Percentiles rank a stretch among this genome's conserved stretches.
Conservation (phyloP, 2,797 vertebrate species). For the Lacerta viridis region DNA sequence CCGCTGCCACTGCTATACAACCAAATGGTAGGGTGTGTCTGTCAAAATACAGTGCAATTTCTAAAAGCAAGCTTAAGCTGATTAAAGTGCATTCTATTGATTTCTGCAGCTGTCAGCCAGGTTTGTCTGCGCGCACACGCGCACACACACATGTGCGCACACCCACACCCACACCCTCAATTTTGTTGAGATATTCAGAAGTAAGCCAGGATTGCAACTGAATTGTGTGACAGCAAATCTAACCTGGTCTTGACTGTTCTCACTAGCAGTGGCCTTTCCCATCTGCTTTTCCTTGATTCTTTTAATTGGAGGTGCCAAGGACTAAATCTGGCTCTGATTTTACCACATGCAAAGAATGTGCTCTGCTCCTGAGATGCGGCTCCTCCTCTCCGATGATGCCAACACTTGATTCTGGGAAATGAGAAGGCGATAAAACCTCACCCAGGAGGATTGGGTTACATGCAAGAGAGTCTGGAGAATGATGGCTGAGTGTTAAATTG, state of each 20-base stretch:
- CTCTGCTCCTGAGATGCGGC: background rate
- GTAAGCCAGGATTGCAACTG: background rate
- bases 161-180: too few relatives aligned
- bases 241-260: too few relatives aligned
- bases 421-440: too few relatives aligned
- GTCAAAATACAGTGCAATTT: background rate
- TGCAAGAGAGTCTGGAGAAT: too few relatives aligned
- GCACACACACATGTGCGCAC: background rate
- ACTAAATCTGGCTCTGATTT: background rate
- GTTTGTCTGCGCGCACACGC: background rate
- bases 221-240: background rate
- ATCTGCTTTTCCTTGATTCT: too few relatives aligned
- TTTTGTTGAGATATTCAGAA: background rate
- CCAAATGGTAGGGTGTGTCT: background rate
- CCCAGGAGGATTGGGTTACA: too few relatives aligned
- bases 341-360: too few relatives aligned
- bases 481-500: too few relatives aligned
- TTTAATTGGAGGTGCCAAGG: too few relatives aligned
- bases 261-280: too few relatives aligned
- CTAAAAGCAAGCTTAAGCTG: slow-evolving; percentile 2
- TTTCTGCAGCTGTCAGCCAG: slow-evolving; percentile 1
- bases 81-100: slow-evolving; percentile 25
- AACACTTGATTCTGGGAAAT: background rate
- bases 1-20: background rate
- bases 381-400: background rate